phyloP scores from a whole-genome alignment of 1,140 invertebrate genomes.

The Pissodes strobi region DNA sequence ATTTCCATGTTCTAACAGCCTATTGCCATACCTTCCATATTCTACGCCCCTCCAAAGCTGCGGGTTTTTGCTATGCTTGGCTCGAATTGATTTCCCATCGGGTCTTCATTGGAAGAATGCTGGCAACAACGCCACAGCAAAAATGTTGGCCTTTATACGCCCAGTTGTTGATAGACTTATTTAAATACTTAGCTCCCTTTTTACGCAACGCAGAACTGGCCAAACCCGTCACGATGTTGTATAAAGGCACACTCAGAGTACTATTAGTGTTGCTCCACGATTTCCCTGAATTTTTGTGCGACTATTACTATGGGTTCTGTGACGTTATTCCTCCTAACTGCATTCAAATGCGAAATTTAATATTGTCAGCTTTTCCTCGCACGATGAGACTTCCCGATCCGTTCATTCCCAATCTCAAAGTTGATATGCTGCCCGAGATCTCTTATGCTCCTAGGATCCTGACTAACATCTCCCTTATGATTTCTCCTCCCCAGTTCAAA shows the following conservation, averaged over 20 bases:
- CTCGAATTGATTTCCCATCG: conserved; percentile 95
- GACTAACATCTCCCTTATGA: conserved; percentile 77
- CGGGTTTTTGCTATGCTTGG: conserved; percentile 98
- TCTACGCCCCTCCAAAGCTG: conserved; percentile 89
- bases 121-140: conserved; percentile 84
- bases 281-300: conserved; percentile 98
- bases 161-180: conserved; percentile 93
- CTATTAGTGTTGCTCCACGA: conserved; percentile 96
- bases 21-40: conserved; percentile 92
- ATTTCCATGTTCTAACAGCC: conserved; percentile 86
- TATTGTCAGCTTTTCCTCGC: conserved; percentile 95
- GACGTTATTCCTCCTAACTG: conserved; percentile 99
- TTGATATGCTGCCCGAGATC: conserved; percentile 79
- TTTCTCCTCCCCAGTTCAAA: conserved; percentile 66
- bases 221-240: conserved; percentile 88
- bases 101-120: conserved; percentile 92
- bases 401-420: conserved; percentile 94
- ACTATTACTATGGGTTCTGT: conserved; percentile 99
- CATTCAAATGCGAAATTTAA: conserved; percentile 98
- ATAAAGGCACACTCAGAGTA: conserved; percentile 95
- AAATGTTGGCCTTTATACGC: conserved; percentile 88
- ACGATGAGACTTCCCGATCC: conserved; percentile 98
- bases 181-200: conserved; percentile 96
- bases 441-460: conserved; percentile 81
- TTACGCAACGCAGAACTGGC: conserved; percentile 94